Conservation (phyloP, 2,113 vertebrate genomes). For the Hippocampus zosterae region DNA sequence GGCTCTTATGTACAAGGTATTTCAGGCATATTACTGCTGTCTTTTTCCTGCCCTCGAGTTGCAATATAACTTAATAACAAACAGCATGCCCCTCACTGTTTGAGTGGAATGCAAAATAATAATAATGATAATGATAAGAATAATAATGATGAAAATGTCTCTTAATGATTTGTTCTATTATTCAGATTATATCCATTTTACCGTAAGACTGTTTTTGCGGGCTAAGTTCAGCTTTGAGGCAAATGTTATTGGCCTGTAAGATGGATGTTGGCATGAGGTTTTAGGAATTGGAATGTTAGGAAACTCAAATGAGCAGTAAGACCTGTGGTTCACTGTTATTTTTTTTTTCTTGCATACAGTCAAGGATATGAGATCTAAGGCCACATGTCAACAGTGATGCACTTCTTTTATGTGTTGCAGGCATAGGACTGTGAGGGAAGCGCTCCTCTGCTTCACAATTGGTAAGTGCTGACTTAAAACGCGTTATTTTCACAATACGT, state of each 20-base stretch:
- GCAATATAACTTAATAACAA: conserved; percentile 56
- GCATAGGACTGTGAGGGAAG: conserved; percentile 62
- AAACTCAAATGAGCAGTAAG: conserved; percentile 35
- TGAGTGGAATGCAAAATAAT: conserved; percentile 45
- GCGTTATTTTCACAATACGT: no score
- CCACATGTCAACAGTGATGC: conserved; percentile 39
- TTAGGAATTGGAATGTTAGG: conserved; percentile 48
- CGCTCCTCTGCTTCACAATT: conserved; percentile 35
- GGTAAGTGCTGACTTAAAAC: conserved; percentile 60
- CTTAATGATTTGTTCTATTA: conserved; percentile 32
- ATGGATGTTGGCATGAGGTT: conserved; percentile 40
- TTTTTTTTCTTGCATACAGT: conserved; percentile 1
- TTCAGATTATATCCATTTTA: conserved; percentile 47
- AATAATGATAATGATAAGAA: background rate
- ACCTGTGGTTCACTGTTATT: conserved; percentile 34
- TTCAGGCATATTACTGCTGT: conserved; percentile 39
- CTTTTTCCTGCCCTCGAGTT: conserved; percentile 44
- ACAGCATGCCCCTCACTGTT: conserved; percentile 41
- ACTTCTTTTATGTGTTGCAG: conserved; percentile 62
- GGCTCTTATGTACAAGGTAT: conserved; percentile 24
- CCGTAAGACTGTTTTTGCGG: conserved; percentile 38
- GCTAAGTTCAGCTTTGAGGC: conserved; percentile 44
- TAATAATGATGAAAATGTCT: background rate
- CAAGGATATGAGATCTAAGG: conserved; percentile 38
- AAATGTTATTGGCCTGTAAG: conserved; percentile 57